These are phyloP conservation scores for Dexiosoma caninum DNA, from an alignment of 2,888 invertebrate species.

Conservation along the genomic window DNA sequence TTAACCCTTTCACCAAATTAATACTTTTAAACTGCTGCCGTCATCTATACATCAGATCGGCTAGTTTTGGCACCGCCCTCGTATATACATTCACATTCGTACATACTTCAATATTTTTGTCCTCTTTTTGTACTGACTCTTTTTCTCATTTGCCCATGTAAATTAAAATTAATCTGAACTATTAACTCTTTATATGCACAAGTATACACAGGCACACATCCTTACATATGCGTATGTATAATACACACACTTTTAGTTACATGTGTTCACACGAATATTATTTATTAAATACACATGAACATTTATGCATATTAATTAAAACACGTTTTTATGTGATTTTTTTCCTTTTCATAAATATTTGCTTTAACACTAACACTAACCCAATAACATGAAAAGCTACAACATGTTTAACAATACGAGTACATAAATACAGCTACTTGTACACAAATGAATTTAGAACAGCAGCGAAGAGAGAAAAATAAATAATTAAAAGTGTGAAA, in stretches of 20 bases:
- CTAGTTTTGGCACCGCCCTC: too few relatives aligned
- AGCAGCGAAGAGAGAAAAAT: not conserved
- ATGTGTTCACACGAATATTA: conserved; percentile 5
- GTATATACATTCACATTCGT: too few relatives aligned
- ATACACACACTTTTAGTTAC: conserved; percentile 33
- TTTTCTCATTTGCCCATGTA: not conserved
- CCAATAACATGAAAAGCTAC: not conserved
- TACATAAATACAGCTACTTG: not conserved
- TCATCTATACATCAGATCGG: too few relatives aligned
- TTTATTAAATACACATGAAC: conserved; percentile 25
- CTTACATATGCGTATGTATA: conserved; percentile 40
- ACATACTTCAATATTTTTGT: too few relatives aligned
- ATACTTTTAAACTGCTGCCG: too few relatives aligned
- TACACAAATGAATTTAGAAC: not conserved
- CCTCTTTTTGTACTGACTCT: too few relatives aligned
- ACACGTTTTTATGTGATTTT: conserved; percentile 42
- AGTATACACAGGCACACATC: not conserved
- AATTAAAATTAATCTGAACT: conserved; percentile 26
- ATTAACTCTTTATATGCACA: conserved; percentile 18
- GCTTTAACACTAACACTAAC: conserved; percentile 17
- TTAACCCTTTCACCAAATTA: too few relatives aligned
- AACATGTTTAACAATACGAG: conserved; percentile 31
- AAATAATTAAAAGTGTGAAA: not conserved
- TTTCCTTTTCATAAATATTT: conserved; percentile 27
- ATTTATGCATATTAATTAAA: conserved; percentile 55